These are phyloP conservation scores for Phallusia fumigata DNA, from an alignment of 23 tunicate species.

Conservation along the genomic window DNA sequence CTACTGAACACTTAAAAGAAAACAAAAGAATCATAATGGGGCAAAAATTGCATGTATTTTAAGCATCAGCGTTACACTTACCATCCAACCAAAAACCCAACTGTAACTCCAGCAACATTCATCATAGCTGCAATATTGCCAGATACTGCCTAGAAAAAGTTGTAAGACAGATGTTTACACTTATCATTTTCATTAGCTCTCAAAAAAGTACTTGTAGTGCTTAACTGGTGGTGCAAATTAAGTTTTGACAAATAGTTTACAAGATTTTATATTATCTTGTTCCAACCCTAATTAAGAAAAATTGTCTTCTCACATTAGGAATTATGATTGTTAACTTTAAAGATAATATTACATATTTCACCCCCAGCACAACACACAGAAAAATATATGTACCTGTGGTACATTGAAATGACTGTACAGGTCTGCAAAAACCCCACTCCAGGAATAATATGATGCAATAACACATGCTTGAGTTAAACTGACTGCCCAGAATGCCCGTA, in stretches of 20 bases:
- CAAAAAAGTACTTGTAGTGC: too few species aligned
- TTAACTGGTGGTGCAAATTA: too few species aligned
- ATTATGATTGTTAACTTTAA: too few species aligned
- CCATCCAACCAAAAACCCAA: constrained; percentile 30
- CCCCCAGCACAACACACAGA: too few species aligned
- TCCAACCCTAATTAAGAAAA: too few species aligned
- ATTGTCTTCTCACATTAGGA: too few species aligned
- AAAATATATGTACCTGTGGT: constrained; percentile 16
- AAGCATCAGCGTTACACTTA: not conserved
- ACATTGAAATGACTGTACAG: constrained; percentile 17
- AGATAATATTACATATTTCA: too few species aligned
- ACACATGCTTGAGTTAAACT: not conserved
- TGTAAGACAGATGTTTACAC: not conserved
- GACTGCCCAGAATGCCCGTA: not conserved
- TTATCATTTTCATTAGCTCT: too few species aligned
- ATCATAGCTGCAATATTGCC: constrained; percentile 23
- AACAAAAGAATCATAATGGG: too few species aligned
- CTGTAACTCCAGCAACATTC: constrained; percentile 15
- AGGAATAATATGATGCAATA: constrained; percentile 23
- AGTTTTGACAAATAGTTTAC: too few species aligned
- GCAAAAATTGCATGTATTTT: not conserved
- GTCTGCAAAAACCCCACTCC: constrained; percentile 24
- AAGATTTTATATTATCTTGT: too few species aligned
- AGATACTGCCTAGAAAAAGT: constrained; percentile 7
- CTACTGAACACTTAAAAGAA: too few species aligned